phyloP scores from a whole-genome alignment of 2,888 invertebrate species.

The Cinara cedri region DNA sequence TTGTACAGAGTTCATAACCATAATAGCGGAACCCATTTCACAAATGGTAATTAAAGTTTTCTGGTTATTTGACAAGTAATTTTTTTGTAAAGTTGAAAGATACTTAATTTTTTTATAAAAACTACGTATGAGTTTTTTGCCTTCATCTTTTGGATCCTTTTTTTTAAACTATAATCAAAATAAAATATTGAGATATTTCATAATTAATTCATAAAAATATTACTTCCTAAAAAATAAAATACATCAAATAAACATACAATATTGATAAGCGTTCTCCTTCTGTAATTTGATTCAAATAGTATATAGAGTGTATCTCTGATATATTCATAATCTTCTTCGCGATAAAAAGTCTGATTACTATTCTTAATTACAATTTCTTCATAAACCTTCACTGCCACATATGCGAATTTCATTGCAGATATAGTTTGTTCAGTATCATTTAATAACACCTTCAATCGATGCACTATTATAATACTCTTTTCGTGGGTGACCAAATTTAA shows the following conservation, averaged over 20 bases:
- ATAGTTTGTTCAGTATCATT: not conserved
- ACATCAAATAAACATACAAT: constrained; percentile 18
- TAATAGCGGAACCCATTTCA: constrained; percentile 1
- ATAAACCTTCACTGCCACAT: not conserved
- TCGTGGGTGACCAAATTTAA: not conserved
- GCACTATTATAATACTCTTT: not conserved
- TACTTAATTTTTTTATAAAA: not conserved
- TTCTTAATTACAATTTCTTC: not conserved
- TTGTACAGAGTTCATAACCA: not conserved
- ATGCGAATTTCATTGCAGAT: constrained; percentile 7
- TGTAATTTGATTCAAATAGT: not conserved
- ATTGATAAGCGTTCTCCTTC: too few species aligned
- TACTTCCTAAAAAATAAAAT: not conserved
- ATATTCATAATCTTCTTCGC: not conserved
- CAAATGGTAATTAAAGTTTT: not conserved
- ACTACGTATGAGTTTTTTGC: not conserved
- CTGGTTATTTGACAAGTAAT: not conserved
- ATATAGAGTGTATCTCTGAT: constrained; percentile 46
- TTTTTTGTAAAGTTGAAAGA: not conserved
- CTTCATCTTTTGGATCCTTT: not conserved
- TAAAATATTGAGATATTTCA: not conserved
- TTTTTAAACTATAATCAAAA: constrained; percentile 20
- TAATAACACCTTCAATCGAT: constrained; percentile 25
- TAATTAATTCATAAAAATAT: not conserved
- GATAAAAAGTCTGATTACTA: not conserved